Percentiles rank a stretch among this genome's conserved stretches.
phyloP scores from a whole-genome alignment of 2,797 vertebrate genomes.

The Tinamus major region DNA sequence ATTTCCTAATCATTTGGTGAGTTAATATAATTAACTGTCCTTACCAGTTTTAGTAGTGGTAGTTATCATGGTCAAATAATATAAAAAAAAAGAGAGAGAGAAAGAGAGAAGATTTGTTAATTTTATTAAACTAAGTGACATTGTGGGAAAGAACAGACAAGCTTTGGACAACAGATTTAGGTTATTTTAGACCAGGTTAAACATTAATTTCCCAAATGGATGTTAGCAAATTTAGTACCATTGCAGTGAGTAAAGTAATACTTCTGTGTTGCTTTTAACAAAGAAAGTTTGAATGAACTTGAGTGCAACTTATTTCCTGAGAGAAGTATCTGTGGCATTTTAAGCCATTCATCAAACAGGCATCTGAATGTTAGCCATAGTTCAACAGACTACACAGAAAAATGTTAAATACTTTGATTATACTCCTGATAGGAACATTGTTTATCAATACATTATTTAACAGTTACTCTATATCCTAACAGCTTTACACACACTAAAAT shows the following conservation, averaged over 20 bases:
- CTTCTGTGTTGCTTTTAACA: neutral
- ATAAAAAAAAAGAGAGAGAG: neutral
- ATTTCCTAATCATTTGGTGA: neutral
- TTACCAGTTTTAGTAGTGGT: neutral
- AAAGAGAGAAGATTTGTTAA: neutral
- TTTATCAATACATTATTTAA: neutral
- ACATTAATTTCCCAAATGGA: neutral
- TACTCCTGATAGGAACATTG: neutral
- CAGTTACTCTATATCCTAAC: neutral
- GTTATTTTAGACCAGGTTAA: neutral
- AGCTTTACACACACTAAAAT: conserved; percentile 9
- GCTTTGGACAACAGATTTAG: neutral
- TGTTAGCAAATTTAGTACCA: neutral
- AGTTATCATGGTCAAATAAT: neutral
- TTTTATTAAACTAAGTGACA: neutral
- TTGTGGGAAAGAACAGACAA: fast-evolving
- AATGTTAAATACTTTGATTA: neutral
- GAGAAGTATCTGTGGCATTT: neutral
- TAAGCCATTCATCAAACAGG: neutral
- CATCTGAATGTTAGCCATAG: neutral
- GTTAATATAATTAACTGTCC: neutral
- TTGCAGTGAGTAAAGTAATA: fast-evolving
- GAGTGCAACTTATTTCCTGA: neutral
- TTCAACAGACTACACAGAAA: neutral
- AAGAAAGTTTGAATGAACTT: neutral